Conservation (phyloP, 2,888 invertebrate species). For the Acrocyrtus sp. region DNA sequence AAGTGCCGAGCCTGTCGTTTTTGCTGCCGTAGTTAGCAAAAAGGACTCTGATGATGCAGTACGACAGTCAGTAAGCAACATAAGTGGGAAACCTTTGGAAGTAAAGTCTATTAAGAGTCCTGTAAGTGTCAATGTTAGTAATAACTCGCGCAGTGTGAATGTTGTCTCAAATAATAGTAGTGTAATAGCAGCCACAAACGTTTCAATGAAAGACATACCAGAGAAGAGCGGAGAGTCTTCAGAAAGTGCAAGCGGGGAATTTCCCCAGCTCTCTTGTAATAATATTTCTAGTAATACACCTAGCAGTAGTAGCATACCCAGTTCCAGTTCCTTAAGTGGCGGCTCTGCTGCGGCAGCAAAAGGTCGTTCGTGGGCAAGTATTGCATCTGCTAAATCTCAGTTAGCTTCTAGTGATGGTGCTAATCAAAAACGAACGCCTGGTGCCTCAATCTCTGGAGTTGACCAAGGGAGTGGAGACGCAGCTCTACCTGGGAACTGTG, state of each 20-base stretch:
- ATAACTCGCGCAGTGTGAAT: constrained; percentile 46
- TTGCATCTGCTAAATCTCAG: constrained; percentile 53
- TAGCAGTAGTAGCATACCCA: constrained; percentile 3
- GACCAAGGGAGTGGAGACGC: constrained; percentile 40
- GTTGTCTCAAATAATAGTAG: constrained; percentile 31
- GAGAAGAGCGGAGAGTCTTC: constrained; percentile 22
- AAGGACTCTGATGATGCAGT: constrained; percentile 11
- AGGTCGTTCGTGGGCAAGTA: constrained; percentile 61
- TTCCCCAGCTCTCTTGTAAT: constrained; percentile 46
- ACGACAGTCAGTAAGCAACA: constrained; percentile 8
- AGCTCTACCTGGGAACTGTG: neutral
- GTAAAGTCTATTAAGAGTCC: constrained; percentile 24
- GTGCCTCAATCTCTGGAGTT: constrained; percentile 16
- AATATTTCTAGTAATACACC: constrained; percentile 11
- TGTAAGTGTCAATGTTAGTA: constrained; percentile 37
- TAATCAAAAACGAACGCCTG: constrained; percentile 26
- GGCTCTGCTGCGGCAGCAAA: constrained; percentile 7
- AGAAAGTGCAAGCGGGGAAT: constrained; percentile 35
- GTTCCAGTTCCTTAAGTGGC: constrained; percentile 9
- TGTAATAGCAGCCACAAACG: neutral
- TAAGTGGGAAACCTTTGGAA: constrained; percentile 18
- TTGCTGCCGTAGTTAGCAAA: constrained; percentile 15
- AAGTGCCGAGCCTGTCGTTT: constrained; percentile 47
- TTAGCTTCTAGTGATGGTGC: constrained; percentile 40
- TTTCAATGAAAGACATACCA: neutral